phyloP scores from a whole-genome alignment of 2,888 invertebrate species.

The Phrixothrix hirtus region DNA sequence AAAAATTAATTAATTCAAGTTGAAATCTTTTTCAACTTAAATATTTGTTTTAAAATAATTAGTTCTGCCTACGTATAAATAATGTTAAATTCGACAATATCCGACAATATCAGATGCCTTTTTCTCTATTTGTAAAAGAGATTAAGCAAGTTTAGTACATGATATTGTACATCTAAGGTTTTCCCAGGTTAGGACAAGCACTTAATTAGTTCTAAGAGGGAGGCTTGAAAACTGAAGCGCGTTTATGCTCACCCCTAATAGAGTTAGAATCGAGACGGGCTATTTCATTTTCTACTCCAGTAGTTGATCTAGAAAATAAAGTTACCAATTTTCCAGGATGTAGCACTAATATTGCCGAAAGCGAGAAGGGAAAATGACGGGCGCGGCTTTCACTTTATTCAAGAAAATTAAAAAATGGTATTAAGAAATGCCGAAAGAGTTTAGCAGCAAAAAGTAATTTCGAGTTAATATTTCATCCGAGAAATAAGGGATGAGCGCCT shows the following conservation, averaged over 20 bases:
- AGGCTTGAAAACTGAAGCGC: constrained; percentile 8
- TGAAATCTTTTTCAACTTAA: no score
- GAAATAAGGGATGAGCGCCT: constrained; percentile 9
- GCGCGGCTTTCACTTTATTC: constrained; percentile 3
- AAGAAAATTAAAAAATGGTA: constrained; percentile 12
- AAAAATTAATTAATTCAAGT: neutral
- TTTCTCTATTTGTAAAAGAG: constrained; percentile 5
- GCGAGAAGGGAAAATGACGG: neutral
- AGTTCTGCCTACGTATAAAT: neutral
- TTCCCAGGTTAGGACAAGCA: constrained; percentile 10
- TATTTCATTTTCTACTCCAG: constrained; percentile 10
- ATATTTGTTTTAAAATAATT: no score
- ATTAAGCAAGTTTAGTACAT: constrained; percentile 3
- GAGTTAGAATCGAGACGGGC: constrained; percentile 6
- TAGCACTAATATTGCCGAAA: neutral
- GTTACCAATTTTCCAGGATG: constrained; percentile 5
- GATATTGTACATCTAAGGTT: constrained; percentile 6
- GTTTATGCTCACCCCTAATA: constrained; percentile 4
- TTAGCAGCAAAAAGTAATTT: constrained; percentile 25
- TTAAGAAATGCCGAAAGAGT: constrained; percentile 12
- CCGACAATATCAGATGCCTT: no score
- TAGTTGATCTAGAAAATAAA: constrained; percentile 11
- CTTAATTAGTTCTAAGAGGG: constrained; percentile 14
- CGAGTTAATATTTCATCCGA: constrained; percentile 28
- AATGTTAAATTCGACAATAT: no score